Conservation (phyloP, 2,797 vertebrate species). For the Stomatorhinus walkeri region DNA sequence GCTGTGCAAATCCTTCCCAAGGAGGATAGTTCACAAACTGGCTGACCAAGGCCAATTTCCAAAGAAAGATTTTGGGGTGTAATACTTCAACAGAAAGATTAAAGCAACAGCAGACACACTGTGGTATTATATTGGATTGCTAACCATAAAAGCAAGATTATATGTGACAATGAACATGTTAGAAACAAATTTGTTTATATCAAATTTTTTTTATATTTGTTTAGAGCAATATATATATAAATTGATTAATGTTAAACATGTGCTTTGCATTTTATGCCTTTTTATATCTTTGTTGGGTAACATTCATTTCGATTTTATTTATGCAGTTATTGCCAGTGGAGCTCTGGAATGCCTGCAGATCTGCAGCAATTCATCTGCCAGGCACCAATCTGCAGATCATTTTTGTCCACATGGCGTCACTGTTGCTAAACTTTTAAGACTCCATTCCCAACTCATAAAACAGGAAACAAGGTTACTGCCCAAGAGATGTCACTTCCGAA, state of each 20-base stretch:
- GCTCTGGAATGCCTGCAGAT: constrained; percentile 19
- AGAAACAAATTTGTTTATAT: background rate
- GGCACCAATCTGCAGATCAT: constrained; percentile 31
- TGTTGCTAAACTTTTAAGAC: constrained; percentile 39
- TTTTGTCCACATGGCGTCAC: constrained; percentile 55
- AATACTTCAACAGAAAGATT: background rate
- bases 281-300: background rate
- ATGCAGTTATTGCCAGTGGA: constrained; percentile 18
- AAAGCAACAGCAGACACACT: constrained; percentile 21
- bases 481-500: constrained; percentile 78
- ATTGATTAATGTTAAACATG: background rate
- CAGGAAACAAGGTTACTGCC: constrained; percentile 77
- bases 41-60: constrained; percentile 40
- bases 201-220: too few species aligned
- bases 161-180: background rate
- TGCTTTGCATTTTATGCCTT: background rate
- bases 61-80: constrained; percentile 3
- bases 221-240: background rate
- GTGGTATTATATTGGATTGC: background rate
- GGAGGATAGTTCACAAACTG: constrained; percentile 47
- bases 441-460: constrained; percentile 63
- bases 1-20: constrained; percentile 45
- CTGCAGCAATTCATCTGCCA: constrained; percentile 14
- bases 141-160: background rate
- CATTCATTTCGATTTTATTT: background rate